Percentiles rank a stretch among this genome's conserved stretches.
phyloP scores from a whole-genome alignment of 2,797 vertebrate species.

The Lateolabrax maculatus region DNA sequence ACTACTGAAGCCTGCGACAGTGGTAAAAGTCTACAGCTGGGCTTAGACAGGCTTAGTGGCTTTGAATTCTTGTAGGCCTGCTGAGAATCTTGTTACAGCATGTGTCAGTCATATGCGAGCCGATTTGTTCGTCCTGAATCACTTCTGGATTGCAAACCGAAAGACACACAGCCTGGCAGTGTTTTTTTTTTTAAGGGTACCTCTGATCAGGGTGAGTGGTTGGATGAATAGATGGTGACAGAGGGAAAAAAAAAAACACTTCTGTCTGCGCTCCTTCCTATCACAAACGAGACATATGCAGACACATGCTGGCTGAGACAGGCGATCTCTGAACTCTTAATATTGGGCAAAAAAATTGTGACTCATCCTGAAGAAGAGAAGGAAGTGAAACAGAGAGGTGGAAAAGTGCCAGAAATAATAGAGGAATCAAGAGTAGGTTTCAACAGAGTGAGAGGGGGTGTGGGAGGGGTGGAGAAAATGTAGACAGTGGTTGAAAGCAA shows the following conservation, averaged over 20 bases:
- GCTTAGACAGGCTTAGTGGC: slow-evolving; percentile 9
- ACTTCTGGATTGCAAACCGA: slow-evolving; percentile 2
- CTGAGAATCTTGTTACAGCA: slow-evolving; percentile 29
- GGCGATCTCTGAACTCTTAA: slow-evolving; percentile 24
- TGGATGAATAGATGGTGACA: slow-evolving; percentile 34
- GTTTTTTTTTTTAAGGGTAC: neutral
- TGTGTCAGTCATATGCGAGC: slow-evolving; percentile 14
- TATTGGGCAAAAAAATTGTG: slow-evolving; percentile 17
- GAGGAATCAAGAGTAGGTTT: slow-evolving; percentile 4
- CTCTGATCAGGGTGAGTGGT: neutral
- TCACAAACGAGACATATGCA: neutral
- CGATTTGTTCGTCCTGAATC: slow-evolving; percentile 11
- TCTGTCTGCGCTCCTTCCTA: slow-evolving; percentile 12
- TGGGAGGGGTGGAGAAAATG: neutral
- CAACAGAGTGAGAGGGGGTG: neutral
- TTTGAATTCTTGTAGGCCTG: slow-evolving; percentile 15
- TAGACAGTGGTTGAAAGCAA: neutral
- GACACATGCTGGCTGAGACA: neutral
- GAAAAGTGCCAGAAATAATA: slow-evolving; percentile 16
- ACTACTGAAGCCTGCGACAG: neutral
- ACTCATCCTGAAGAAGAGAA: slow-evolving; percentile 36
- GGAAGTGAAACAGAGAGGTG: slow-evolving; percentile 11
- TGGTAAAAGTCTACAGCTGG: slow-evolving; percentile 12
- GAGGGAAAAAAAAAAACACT: neutral
- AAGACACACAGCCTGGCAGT: neutral